Base-by-base conservation (phyloP, 1,140 invertebrate genomes). In the Zaprionus capensis region DNA sequence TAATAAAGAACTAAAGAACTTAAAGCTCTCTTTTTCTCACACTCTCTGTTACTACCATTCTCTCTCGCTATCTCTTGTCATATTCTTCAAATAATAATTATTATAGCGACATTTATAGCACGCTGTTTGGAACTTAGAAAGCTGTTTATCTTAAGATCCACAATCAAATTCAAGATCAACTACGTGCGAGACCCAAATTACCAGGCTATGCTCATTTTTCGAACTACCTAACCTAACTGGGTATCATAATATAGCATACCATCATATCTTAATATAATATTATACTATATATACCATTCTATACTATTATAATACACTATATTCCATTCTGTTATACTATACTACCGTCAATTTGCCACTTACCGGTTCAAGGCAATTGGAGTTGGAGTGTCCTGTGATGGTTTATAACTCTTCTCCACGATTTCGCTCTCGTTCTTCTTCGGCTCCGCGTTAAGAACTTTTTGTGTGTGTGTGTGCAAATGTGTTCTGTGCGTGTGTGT, bases 291-390 rank as follows among this genome's bases (percentile, higher is more conserved):
- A 11, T 34, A 34, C 31, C 9, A 34, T 34, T 34, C 28, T 9
- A 34, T 34, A 11, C 31, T 28, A 28, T 28, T 7, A 28, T 28
- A 28, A 28, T 2, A 1, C 1, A 28, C 26, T 7, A 28, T 28
- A 28, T 28, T 26, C 24, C 24, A 26, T 26, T 26, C 24, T 26
- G 0, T 26, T 26, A 26, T 31, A 31, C 31, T 34, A 11, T 11
- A 34, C 31, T 34, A 11, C 0, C 28, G 6, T 31, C 28, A 9
- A 49, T 24, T 51, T 14, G 20, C 46, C 46, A 76, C 73, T 76
- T 71, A 76, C 73, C 73, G 61, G 70, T 71, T 46, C 51, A 59
- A 59, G 71, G 73, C 28, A 65, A 58, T 65, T 71, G 69, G 36
- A 65, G 64, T 59, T 71, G 69, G 14, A 38, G 41, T 46, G 41